Base-by-base conservation (phyloP, 2,113 vertebrate genomes). In the Pelecanoides urinatrix region DNA sequence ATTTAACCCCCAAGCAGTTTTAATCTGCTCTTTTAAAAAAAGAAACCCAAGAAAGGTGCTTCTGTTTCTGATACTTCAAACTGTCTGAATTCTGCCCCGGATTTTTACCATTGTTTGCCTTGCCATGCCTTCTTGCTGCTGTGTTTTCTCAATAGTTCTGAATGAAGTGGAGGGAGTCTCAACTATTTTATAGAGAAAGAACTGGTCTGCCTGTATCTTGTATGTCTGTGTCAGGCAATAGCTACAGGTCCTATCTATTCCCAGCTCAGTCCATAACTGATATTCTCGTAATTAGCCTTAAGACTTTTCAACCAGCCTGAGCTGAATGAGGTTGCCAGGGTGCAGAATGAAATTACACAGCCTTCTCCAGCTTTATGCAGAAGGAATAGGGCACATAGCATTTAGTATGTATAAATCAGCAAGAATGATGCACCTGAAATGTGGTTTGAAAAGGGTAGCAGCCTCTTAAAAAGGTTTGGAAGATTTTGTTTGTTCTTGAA, bases 391-490 rank as follows among this genome's bases (percentile, higher is more conserved):
- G 86, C 19, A 77, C 42, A 76, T 32, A 96, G 87, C 95, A 97
- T 96, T 96, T 97, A 95, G 78, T 86, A 76, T 92, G 88, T 94
- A 98, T 98, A 97, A 97, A 98, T 98, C 97, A 98, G 92, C 86
- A 97, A 95, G 95, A 98, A 93, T 79, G 79, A 97, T 97, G 94
- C 56, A 95, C 90, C 95, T 86, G 88, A 97, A 97, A 97, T 67
- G 67, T 63, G 67, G 79, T 96, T 97, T 98, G 97, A 97, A 98
- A 98, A 97, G 96, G 96, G 93, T 95, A 98, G 88, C 52, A 81
- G 71, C 58, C 86, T 96, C 95, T 94, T 98, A 96, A 98, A 94
- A 98, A 97, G 93, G 88, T 94, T 96, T 93, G 81, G 96, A 98
- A 96, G 30, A 71, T 73, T 90, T 84, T 87, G 10, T 86, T 96